These are phyloP conservation scores for Ectemnius cavifrons DNA, from an alignment of 2,888 invertebrate species.

Conservation along the genomic window DNA sequence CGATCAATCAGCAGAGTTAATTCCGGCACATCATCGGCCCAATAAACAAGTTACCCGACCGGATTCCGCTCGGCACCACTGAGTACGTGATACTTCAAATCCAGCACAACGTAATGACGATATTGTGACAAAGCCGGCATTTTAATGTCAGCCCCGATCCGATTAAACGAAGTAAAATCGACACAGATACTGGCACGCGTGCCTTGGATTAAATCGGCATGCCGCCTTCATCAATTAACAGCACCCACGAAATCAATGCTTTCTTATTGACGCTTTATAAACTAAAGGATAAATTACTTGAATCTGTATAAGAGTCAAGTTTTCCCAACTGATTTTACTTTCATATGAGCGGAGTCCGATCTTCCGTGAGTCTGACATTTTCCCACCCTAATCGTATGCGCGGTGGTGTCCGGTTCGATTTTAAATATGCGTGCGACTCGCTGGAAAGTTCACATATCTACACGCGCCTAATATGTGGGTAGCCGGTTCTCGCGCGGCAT, in stretches of 20 bases:
- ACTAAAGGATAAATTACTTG: background rate
- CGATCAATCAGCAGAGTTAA: constrained; percentile 8
- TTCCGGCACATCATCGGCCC: constrained; percentile 23
- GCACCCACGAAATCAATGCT: constrained; percentile 13
- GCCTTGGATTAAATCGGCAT: constrained; percentile 21
- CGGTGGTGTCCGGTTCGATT: constrained; percentile 5
- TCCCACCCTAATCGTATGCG: background rate
- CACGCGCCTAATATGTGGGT: background rate
- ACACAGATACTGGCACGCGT: constrained; percentile 21
- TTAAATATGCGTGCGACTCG: background rate
- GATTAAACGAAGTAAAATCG: constrained; percentile 49
- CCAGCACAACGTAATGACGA: constrained; percentile 44
- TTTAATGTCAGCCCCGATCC: constrained; percentile 59
- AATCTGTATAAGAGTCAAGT: too few species aligned
- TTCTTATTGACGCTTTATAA: constrained; percentile 8
- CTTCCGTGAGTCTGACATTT: background rate
- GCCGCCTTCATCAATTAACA: constrained; percentile 14
- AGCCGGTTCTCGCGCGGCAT: constrained; percentile 19
- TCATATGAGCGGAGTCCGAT: too few species aligned
- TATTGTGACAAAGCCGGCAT: constrained; percentile 52
- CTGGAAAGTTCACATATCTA: constrained; percentile 23
- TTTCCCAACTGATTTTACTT: too few species aligned
- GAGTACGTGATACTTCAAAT: constrained; percentile 36
- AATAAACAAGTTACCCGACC: constrained; percentile 27
- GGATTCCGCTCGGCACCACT: constrained; percentile 31